Percentiles rank a stretch among this genome's conserved stretches.
phyloP scores from a whole-genome alignment of 2,888 invertebrate species.

The Notodonta ziczac region DNA sequence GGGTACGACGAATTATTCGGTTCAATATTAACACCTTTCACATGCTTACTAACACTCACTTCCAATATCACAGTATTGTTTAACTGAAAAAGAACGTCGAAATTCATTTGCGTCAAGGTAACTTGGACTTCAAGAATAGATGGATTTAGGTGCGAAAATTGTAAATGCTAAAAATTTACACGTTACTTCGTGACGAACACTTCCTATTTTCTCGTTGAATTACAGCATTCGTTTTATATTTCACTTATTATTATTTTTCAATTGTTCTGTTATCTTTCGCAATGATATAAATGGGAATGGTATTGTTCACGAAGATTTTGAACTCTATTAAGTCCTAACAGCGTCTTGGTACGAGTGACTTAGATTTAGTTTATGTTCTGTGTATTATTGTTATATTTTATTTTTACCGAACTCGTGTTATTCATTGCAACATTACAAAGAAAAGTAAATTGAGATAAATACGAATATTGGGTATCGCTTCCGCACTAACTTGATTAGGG shows the following conservation, averaged over 20 bases:
- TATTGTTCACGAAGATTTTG: slow-evolving; percentile 52
- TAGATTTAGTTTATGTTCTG: slow-evolving; percentile 67
- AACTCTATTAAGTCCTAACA: slow-evolving; percentile 70
- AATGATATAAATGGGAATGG: slow-evolving; percentile 46
- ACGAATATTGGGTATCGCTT: not conserved
- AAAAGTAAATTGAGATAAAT: not conserved
- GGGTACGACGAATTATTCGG: slow-evolving; percentile 34
- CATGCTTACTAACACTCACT: slow-evolving; percentile 78
- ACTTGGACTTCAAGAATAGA: slow-evolving; percentile 84
- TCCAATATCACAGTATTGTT: slow-evolving; percentile 58
- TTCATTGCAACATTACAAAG: slow-evolving; percentile 36
- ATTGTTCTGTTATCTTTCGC: slow-evolving; percentile 7
- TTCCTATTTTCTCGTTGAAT: slow-evolving; percentile 45
- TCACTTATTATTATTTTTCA: not conserved
- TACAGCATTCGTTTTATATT: not conserved
- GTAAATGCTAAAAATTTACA: slow-evolving; percentile 73
- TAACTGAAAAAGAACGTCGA: slow-evolving; percentile 45
- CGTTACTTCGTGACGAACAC: slow-evolving; percentile 47
- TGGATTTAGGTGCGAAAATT: slow-evolving; percentile 76
- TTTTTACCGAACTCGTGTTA: slow-evolving; percentile 52
- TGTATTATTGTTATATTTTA: slow-evolving; percentile 49
- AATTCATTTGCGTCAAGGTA: slow-evolving; percentile 60
- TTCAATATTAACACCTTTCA: slow-evolving; percentile 55
- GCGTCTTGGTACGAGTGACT: slow-evolving; percentile 84
- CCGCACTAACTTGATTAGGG: not conserved